Evolutionary conservation across 2,888 invertebrate species (phyloP).

Genomic region (Chloromyia formosa): DNA sequence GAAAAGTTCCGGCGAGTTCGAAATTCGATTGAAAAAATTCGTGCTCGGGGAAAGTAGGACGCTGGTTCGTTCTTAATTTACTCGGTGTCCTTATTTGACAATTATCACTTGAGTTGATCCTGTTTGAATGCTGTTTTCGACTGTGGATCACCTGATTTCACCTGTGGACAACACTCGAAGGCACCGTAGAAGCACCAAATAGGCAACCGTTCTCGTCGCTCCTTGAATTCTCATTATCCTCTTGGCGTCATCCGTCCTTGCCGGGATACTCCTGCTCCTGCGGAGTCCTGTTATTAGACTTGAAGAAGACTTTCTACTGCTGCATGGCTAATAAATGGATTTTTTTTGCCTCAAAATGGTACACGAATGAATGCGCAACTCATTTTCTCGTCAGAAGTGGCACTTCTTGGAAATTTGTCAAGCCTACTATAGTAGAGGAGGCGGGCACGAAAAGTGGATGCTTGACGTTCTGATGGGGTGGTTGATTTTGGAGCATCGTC

Average conservation of each 20-base stretch:
- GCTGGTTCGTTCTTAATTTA: not conserved
- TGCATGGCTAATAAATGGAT: slow-evolving; percentile 28
- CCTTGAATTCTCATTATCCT: not conserved
- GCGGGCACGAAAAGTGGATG: not conserved
- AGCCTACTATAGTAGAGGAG: slow-evolving; percentile 15
- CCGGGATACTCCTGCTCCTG: not conserved
- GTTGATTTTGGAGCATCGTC: not conserved
- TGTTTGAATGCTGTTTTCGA: not conserved
- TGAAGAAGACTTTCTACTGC: not conserved
- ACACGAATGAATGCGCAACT: slow-evolving; percentile 36
- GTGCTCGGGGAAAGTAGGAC: not conserved
- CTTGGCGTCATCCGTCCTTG: slow-evolving; percentile 6
- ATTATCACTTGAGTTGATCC: slow-evolving; percentile 20
- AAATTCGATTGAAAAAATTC: not conserved
- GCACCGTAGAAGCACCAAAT: not conserved
- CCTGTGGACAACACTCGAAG: not conserved
- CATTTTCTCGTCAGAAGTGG: slow-evolving; percentile 22
- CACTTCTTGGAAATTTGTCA: slow-evolving; percentile 22
- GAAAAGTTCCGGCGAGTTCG: not conserved
- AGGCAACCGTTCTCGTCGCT: not conserved
- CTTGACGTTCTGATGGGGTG: not conserved
- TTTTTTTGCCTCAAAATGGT: slow-evolving; percentile 11
- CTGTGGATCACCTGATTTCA: not conserved
- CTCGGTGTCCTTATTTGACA: slow-evolving; percentile 10
- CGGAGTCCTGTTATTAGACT: not conserved